Percentiles rank a stretch among this genome's conserved stretches.
Evolutionary conservation across 1,140 invertebrate genomes (phyloP).

Genomic region (Araneus ventricosus): DNA sequence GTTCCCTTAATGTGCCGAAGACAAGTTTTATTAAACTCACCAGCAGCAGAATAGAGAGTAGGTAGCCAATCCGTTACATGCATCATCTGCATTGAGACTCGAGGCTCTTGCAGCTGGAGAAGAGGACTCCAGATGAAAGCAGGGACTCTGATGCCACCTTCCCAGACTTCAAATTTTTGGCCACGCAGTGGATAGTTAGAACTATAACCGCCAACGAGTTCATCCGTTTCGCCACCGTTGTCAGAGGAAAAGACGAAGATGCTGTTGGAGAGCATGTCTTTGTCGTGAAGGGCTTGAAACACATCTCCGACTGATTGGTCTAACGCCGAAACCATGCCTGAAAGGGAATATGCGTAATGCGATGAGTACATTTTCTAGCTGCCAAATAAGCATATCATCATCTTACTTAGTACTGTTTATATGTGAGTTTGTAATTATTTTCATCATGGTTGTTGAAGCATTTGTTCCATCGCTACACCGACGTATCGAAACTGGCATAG

Average conservation of each 20-base stretch:
- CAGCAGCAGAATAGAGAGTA: conserved; percentile 79
- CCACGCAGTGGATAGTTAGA: conserved; percentile 80
- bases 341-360: background rate
- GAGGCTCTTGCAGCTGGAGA: conserved; percentile 55
- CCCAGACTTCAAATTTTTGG: conserved; percentile 79
- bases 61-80: conserved; percentile 81
- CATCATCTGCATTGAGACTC: conserved; percentile 63
- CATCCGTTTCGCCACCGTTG: conserved; percentile 78
- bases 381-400: background rate
- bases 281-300: conserved; percentile 85
- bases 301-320: conserved; percentile 92
- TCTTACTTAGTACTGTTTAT: too few species aligned
- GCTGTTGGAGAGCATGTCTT: conserved; percentile 86
- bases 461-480: too few species aligned
- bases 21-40: too few species aligned
- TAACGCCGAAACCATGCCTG: conserved; percentile 86
- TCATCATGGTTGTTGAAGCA: too few species aligned
- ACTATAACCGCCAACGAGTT: background rate
- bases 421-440: too few species aligned
- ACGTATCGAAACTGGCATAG: too few species aligned
- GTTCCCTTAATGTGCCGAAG: too few species aligned
- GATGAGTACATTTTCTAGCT: too few species aligned
- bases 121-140: conserved; percentile 80
- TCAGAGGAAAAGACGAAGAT: conserved; percentile 79
- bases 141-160: conserved; percentile 80